Percentiles rank a stretch among this genome's conserved stretches.
These are phyloP conservation scores for Chiridota heheva DNA, from an alignment of 35 echinoderm and acorn worm genomes.

Conservation along the genomic window DNA sequence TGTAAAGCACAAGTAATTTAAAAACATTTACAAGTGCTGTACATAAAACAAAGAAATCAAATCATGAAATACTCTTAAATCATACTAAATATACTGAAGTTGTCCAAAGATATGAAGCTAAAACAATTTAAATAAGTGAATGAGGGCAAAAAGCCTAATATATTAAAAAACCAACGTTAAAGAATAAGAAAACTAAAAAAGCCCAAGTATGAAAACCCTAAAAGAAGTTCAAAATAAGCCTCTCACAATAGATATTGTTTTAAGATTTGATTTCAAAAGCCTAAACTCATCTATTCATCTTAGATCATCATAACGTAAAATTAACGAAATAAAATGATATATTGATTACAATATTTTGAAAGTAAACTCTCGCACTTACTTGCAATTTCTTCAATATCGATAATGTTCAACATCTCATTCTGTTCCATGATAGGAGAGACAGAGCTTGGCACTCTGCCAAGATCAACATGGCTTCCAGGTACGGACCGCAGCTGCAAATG, in stretches of 20 bases:
- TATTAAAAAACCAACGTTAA: too few species aligned
- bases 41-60: too few species aligned
- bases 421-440: slow-evolving; percentile 41
- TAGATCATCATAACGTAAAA: neutral
- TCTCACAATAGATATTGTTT: neutral
- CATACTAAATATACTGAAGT: neutral
- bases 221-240: neutral
- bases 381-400: slow-evolving; percentile 75
- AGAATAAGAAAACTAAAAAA: too few species aligned
- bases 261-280: neutral
- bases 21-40: too few species aligned
- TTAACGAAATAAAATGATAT: neutral
- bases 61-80: too few species aligned
- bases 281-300: neutral
- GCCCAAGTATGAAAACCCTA: neutral
- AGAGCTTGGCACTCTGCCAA: slow-evolving; percentile 27
- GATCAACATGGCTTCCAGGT: slow-evolving; percentile 70
- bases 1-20: too few species aligned
- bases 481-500: slow-evolving; percentile 49
- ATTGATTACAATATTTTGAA: too few species aligned
- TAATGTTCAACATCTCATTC: slow-evolving; percentile 68
- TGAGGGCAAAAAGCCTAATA: too few species aligned
- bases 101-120: neutral
- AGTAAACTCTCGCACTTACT: slow-evolving; percentile 54
- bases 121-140: neutral